Evolutionary conservation across 2,888 invertebrate genomes (phyloP), one percentile per base, ranked within the genome.

Genomic region (Drosophila differens): DNA sequence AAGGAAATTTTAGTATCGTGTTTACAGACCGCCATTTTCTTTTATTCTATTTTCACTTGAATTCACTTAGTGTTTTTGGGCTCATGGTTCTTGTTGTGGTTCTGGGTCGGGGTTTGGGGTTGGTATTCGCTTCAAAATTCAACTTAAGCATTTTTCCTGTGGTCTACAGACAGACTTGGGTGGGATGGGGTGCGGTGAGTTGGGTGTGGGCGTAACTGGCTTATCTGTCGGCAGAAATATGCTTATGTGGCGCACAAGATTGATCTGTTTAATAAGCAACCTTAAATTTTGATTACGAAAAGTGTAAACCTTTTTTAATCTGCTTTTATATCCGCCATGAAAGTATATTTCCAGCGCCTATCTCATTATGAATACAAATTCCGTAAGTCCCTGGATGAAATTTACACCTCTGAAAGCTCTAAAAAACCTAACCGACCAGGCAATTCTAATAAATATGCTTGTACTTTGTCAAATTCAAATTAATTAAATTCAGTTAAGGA

Each of bases 201-300:
- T 59, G 19, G 51, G 35, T 12, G 39, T 63, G 35, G 75, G 64
- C 62, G 32, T 67, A 39, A 41, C 62, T 37, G 51, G 66, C 63
- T 71, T 79, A 70, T 75, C 72, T 73, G 68, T 67, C 51, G 83
- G 72, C 63, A 9, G 9, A 63, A 52, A 44, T 49, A 51, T 59
- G 69, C 68, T 67, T 53, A 74, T 77, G 62, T 35, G 62, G 64
- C 70, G 41, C 28, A 75, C 69, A 87, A 90, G 90, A 85, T 90
- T 83, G 90, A 85, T 85, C 89, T 85, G 81, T 90, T 85, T 88
- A 88, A 90, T 85, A 85, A 90, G 83, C 85, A 53, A 41, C 72
- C 62, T 81, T 63, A 76, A 68, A 79, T 67, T 61, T 72, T 76
- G 54, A 77, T 69, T 81, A 69, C 49, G 33, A 49, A 77, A 73